Base-by-base conservation (phyloP, 2,888 invertebrate species). In the Nephrocerus scutellatus region DNA sequence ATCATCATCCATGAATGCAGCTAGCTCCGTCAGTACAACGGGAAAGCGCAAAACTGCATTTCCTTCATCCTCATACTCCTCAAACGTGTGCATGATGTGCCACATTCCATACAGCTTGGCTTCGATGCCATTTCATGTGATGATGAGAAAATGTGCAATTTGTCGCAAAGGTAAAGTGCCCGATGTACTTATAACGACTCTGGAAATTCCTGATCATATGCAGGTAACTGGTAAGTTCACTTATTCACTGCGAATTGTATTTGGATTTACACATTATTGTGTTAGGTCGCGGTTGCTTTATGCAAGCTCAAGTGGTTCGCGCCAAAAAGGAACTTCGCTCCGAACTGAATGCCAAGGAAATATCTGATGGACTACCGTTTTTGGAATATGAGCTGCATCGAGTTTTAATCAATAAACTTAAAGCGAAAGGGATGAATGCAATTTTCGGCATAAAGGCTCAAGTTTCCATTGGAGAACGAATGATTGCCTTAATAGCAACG, bases 301-400 rank as follows among this genome's bases (percentile, higher is more conserved):
- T 84, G 46, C 82, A 84, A 59, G 77, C 79, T 35, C 83, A 84
- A 49, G 84, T 86, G 0, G 81, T 85, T 36, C 77, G 88, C 29
- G 74, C 80, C 0, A 80, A 91, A 50, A 79, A 82, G 30, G 86
- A 88, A 51, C 74, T 82, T 6, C 77, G 84, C 9, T 84, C 87
- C 0, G 93, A 93, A 69, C 74, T 83, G 1, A 84, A 85, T 50
- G 90, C 96, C 5, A 82, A 92, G 53, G 95, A 96, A 70, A 88
- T 97, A 43, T 93, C 93, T 2, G 89, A 96, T 71, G 87, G 87
- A 53, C 72, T 96, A 37, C 96, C 96, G 0, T 96, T 96, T 71
- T 69, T 96, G 37, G 96, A 97, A 66, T 96, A 95, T 63, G 95
- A 97, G 64, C 72, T 97, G 30, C 93, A 97, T 67, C 80, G 89